Conservation (phyloP, 1,140 invertebrate species). For the Luehdorfia chinensis region DNA sequence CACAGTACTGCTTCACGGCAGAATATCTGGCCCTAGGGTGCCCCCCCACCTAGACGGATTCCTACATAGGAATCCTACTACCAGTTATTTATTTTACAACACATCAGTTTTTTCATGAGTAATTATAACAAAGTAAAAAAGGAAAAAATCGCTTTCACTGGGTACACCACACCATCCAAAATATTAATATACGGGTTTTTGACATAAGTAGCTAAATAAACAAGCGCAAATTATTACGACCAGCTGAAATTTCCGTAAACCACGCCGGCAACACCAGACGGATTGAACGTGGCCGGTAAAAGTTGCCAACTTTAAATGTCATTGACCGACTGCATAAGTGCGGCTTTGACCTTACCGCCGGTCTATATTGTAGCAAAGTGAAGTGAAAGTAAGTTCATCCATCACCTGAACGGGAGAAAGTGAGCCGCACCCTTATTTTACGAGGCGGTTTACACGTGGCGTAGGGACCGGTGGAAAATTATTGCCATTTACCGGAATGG, state of each 20-base stretch:
- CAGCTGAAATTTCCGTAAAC: background rate
- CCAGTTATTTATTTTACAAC: no score
- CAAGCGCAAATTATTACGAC: background rate
- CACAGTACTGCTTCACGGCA: no score
- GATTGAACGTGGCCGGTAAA: slow-evolving; percentile 35
- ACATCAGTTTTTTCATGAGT: no score
- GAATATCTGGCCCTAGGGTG: no score
- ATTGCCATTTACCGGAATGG: no score
- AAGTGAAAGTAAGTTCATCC: slow-evolving; percentile 45
- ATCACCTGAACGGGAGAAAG: slow-evolving; percentile 39
- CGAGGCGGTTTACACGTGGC: slow-evolving; percentile 19
- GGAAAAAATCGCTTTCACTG: no score
- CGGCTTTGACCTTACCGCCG: slow-evolving; percentile 55
- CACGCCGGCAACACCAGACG: slow-evolving; percentile 11
- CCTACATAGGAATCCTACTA: no score
- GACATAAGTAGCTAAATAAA: slow-evolving; percentile 10
- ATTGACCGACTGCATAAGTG: slow-evolving; percentile 38
- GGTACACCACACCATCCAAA: no score
- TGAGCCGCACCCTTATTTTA: slow-evolving; percentile 39
- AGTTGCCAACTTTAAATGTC: slow-evolving; percentile 49
- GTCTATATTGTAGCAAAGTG: slow-evolving; percentile 42
- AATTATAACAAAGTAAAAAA: no score
- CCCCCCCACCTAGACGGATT: no score
- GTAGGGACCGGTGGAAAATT: no score
- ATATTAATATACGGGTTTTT: no score